A percentile compares a stretch with the other conserved stretches of the same genome.
Conservation (phyloP, 2,113 vertebrate genomes). For the Siniperca chuatsi region DNA sequence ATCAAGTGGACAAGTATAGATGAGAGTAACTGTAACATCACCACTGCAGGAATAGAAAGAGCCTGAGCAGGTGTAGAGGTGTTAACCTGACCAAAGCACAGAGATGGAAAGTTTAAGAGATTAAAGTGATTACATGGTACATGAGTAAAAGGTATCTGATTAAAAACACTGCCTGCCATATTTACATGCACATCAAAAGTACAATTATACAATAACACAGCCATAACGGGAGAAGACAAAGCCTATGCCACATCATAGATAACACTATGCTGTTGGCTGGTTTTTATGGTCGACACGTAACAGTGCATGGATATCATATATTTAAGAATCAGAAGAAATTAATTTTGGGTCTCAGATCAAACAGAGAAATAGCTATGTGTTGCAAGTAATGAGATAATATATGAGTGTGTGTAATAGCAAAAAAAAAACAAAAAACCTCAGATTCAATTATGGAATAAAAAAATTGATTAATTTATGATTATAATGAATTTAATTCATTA, state of each 20-base stretch:
- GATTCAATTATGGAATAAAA: no score
- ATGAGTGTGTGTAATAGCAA: not conserved
- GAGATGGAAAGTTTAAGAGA: not conserved
- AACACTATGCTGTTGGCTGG: no score
- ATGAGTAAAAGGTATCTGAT: not conserved
- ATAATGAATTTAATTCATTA: no score
- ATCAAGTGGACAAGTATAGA: slow-evolving; percentile 31
- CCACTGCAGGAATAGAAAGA: not conserved
- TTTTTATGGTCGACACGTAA: not conserved
- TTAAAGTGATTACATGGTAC: not conserved
- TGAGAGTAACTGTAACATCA: not conserved
- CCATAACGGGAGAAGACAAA: not conserved
- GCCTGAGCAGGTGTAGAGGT: not conserved
- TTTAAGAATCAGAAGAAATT: not conserved
- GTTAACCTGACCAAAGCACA: not conserved
- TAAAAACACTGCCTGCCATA: not conserved
- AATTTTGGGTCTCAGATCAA: not conserved
- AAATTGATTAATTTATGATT: no score
- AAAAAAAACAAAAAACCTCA: no score
- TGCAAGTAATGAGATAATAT: not conserved
- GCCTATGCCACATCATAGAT: not conserved
- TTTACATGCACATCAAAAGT: not conserved
- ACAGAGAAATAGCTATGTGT: not conserved
- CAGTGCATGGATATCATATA: not conserved
- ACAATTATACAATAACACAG: not conserved